phyloP scores from a whole-genome alignment of 2,797 vertebrate genomes.

The Salmo trutta region DNA sequence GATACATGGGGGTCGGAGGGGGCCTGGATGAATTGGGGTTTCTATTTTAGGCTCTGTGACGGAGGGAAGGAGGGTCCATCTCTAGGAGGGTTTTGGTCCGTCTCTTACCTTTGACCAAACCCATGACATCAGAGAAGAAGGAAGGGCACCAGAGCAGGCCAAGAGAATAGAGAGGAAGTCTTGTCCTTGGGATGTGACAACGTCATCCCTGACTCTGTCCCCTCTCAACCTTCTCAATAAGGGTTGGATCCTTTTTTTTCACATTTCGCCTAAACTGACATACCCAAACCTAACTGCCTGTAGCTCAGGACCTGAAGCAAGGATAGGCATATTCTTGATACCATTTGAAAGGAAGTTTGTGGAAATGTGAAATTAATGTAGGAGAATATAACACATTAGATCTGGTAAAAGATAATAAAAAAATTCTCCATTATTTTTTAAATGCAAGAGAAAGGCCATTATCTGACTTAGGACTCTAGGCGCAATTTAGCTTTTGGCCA shows the following conservation, averaged over 20 bases:
- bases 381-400: no score
- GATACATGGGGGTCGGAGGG: constrained; percentile 48
- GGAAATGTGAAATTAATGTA: no score
- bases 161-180: constrained; percentile 38
- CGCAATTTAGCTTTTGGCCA: no score
- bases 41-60: constrained; percentile 65
- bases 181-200: constrained; percentile 30
- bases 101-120: constrained; percentile 58
- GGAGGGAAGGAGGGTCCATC: constrained; percentile 21
- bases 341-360: no score
- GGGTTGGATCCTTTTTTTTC: no score
- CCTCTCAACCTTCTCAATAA: constrained; percentile 11
- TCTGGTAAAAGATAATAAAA: no score
- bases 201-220: constrained; percentile 6
- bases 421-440: not conserved
- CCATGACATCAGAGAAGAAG: constrained; percentile 36
- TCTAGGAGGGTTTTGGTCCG: constrained; percentile 47
- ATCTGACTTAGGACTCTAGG: no score
- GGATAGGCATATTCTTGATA: no score
- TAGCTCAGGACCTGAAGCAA: no score
- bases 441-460: no score
- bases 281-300: no score
- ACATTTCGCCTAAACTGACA: no score
- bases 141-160: constrained; percentile 32
- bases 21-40: constrained; percentile 36